phyloP scores from a whole-genome alignment of 2,888 invertebrate species.

The Therioaphis trifolii region DNA sequence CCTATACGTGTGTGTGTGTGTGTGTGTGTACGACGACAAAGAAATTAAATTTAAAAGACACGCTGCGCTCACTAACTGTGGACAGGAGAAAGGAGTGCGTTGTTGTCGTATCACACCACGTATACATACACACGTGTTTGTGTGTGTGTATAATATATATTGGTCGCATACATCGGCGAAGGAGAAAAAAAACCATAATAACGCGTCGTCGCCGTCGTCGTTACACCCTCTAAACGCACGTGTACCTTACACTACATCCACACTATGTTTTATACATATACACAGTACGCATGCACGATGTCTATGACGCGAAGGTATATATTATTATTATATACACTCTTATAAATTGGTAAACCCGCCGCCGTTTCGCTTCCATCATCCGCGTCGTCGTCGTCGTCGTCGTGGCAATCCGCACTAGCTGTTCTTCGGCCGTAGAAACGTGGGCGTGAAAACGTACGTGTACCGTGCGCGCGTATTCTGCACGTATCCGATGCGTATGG shows the following conservation, averaged over 20 bases:
- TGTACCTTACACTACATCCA: background rate
- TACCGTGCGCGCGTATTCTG: background rate
- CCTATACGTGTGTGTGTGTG: too few relatives aligned
- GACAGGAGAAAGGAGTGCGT: conserved; percentile 44
- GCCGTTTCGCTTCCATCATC: conserved; percentile 42
- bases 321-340: background rate
- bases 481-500: too few relatives aligned
- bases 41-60: conserved; percentile 52
- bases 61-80: background rate
- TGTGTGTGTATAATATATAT: background rate
- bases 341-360: background rate
- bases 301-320: background rate
- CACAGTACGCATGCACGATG: background rate
- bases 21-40: conserved; percentile 44
- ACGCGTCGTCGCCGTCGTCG: conserved; percentile 23
- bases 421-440: background rate
- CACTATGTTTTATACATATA: background rate
- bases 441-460: conserved; percentile 38
- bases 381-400: too few relatives aligned
- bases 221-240: conserved; percentile 25
- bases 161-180: conserved; percentile 25
- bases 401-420: background rate
- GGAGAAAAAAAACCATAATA: background rate
- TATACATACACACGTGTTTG: background rate
- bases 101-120: too few relatives aligned